A percentile compares a stretch with the other conserved stretches of the same genome.
Conservation (phyloP, 2,888 invertebrate genomes). For the Drosophila bunnanda region DNA sequence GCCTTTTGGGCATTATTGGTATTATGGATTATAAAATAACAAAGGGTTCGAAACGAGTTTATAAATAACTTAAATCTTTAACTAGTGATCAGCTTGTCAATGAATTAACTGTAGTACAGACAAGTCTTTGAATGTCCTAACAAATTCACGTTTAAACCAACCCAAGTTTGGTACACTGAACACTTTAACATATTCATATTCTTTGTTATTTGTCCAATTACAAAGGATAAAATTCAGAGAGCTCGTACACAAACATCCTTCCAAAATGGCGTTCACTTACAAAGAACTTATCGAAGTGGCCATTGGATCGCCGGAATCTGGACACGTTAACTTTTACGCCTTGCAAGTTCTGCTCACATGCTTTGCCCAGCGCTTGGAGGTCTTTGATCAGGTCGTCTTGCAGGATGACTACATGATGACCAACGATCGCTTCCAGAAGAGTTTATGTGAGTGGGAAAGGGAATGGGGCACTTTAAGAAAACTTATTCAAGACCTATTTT, state of each 20-base stretch:
- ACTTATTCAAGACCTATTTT: background rate
- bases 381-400: slow-evolving; percentile 71
- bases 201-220: background rate
- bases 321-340: slow-evolving; percentile 91
- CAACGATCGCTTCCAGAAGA: slow-evolving; percentile 64
- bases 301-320: slow-evolving; percentile 90
- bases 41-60: background rate
- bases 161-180: slow-evolving; percentile 17
- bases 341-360: slow-evolving; percentile 90
- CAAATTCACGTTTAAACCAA: background rate
- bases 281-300: slow-evolving; percentile 90
- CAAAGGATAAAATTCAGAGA: slow-evolving; percentile 12
- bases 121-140: background rate
- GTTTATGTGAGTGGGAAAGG: slow-evolving; percentile 61
- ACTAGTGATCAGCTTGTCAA: background rate
- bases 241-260: background rate
- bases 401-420: slow-evolving; percentile 67
- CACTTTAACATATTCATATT: slow-evolving; percentile 15
- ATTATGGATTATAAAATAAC: too few relatives aligned
- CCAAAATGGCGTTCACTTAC: slow-evolving; percentile 83
- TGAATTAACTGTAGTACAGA: background rate
- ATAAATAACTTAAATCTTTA: background rate
- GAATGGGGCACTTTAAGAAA: background rate
- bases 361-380: slow-evolving; percentile 74
- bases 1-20: too few relatives aligned